Conservation (phyloP, 2,888 invertebrate genomes). For the Amiota communis region DNA sequence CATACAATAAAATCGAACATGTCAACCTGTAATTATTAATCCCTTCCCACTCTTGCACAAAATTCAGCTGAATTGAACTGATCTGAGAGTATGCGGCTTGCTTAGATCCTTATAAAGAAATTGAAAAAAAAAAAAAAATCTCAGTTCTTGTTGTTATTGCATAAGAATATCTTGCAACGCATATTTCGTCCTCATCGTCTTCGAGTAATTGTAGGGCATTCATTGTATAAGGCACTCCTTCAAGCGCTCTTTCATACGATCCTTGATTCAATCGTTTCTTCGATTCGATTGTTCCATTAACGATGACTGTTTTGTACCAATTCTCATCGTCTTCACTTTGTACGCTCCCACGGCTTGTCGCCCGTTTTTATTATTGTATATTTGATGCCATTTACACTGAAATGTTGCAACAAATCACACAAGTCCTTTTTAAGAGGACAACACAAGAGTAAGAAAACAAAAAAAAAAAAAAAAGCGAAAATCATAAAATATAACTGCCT, state of each 20-base stretch:
- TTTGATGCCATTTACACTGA: conserved; percentile 64
- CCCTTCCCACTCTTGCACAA: conserved; percentile 39
- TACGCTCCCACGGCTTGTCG: conserved; percentile 58
- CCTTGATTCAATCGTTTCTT: conserved; percentile 6
- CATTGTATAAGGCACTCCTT: conserved; percentile 28
- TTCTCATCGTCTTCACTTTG: conserved; percentile 34
- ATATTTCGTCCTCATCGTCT: neutral
- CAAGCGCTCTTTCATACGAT: conserved; percentile 29
- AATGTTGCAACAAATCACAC: conserved; percentile 65
- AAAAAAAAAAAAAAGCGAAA: neutral
- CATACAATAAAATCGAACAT: neutral
- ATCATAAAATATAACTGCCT: conserved; percentile 11
- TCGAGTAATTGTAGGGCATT: conserved; percentile 51
- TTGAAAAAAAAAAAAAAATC: conserved; percentile 38
- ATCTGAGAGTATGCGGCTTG: conserved; percentile 35
- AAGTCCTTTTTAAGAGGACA: conserved; percentile 49
- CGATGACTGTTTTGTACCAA: conserved; percentile 36
- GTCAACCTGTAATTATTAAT: conserved; percentile 63
- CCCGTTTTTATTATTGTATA: conserved; percentile 39
- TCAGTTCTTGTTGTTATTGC: neutral
- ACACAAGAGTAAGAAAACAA: neutral
- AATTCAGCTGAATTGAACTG: conserved; percentile 55
- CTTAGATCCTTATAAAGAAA: conserved; percentile 45
- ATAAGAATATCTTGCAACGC: neutral
- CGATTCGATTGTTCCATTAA: conserved; percentile 56